A percentile compares a stretch with the other conserved stretches of the same genome.
These are phyloP conservation scores for Orbicella faveolata DNA, from an alignment of 64 coral and sea anemone genomes.

Conservation along the genomic window DNA sequence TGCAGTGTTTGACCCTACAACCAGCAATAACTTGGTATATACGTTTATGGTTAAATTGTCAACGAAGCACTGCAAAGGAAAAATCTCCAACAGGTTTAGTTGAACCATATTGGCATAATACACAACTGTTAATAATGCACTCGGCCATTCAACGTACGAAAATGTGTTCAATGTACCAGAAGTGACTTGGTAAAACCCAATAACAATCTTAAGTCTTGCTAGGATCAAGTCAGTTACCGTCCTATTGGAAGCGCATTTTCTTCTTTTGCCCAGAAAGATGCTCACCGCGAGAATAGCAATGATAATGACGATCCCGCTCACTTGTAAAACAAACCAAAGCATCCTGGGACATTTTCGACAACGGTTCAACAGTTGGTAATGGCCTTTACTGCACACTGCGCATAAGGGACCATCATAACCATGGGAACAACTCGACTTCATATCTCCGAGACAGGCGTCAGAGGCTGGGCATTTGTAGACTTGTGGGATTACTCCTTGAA, in stretches of 20 bases:
- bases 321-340: conserved; percentile 41
- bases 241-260: background rate
- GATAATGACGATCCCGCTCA: background rate
- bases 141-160: conserved; percentile 37
- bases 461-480: conserved; percentile 26
- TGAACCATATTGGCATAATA: conserved; percentile 35
- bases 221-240: conserved; percentile 20
- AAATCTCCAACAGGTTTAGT: conserved; percentile 35
- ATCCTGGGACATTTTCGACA: conserved; percentile 44
- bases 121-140: conserved; percentile 12
- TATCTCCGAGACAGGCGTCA: conserved; percentile 50
- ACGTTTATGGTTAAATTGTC: conserved; percentile 8
- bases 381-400: conserved; percentile 49
- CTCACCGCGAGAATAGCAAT: background rate
- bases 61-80: conserved; percentile 26
- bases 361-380: conserved; percentile 27
- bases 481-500: conserved; percentile 9
- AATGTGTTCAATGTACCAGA: conserved; percentile 39
- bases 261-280: conserved; percentile 5
- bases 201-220: conserved; percentile 41
- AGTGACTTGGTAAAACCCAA: conserved; percentile 50
- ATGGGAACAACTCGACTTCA: conserved; percentile 28
- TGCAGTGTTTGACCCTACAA: background rate
- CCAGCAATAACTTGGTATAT: conserved; percentile 11
- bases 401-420: conserved; percentile 59